Base-by-base conservation (phyloP, 1,140 invertebrate species). In the Microplitis mediator region DNA sequence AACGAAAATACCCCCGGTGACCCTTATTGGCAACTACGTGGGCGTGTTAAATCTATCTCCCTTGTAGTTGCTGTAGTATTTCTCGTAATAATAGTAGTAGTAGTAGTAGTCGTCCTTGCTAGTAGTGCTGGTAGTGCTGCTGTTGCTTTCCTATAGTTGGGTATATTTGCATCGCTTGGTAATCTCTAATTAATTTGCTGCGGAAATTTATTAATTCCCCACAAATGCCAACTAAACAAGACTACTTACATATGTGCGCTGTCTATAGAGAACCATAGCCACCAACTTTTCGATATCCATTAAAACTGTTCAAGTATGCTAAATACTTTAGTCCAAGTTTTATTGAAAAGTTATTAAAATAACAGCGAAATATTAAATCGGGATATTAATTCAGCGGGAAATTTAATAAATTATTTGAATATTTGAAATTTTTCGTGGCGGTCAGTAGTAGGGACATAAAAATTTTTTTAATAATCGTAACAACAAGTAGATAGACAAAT, bases 11-110 rank as follows among this genome's bases (percentile, higher is more conserved):
- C 45, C 23, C 34, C 2, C 39, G 14, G 39, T 66, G 51, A 4
- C 45, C 64, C 50, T 66, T 54, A 66, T 66, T 66, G 64, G 64
- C 3, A 66, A 52, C 45, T n/a, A 66, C 45, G 5, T 52, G 64
- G 64, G 50, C 64, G 50, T 66, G 16, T 65, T 50, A 9, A 54
- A 66, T 36, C 14, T 39, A 66, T 35, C 8, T n/a, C 8, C 31
- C 32, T n/a, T 23, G 1, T 23, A 23, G 23, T 23, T 23, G 23
- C 2, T 23, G 23, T 23, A 23, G 23, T 23, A 23, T 63, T 35
- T 36, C 31, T 9, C 35, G 35, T 3, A 6, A 50, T 2, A 13
- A 31, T 64, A 4, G n/a, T 64, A 9, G n/a, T 64, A 45, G 3
- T 11, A 31, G 9, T 50, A 16, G 6, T 64, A 45, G 11, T 23